These are phyloP conservation scores for Eupithecia insigniata DNA, from an alignment of 2,888 invertebrate species.

Conservation along the genomic window DNA sequence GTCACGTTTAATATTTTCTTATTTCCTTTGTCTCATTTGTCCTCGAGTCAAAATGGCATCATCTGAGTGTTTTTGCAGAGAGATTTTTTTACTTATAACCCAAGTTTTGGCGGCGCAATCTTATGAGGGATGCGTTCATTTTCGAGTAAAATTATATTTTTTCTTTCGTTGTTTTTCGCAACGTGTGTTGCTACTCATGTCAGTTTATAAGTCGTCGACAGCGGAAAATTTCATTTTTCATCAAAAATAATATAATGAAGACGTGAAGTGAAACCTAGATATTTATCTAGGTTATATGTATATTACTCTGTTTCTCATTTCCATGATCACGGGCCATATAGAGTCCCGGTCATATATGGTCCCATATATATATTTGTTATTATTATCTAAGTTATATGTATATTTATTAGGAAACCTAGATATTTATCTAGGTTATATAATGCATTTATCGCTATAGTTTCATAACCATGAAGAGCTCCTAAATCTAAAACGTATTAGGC, in stretches of 20 bases:
- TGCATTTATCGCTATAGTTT: neutral
- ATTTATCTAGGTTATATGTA: neutral
- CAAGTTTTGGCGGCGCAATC: conserved; percentile 49
- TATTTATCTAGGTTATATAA: neutral
- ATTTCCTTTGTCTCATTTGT: conserved; percentile 82
- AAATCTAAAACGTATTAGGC: neutral
- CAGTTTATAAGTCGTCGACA: neutral
- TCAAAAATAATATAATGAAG: neutral
- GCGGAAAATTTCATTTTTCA: neutral
- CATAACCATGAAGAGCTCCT: neutral
- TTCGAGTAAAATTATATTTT: conserved; percentile 27
- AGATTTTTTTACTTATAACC: conserved; percentile 52
- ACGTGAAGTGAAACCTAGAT: neutral
- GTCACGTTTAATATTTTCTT: conserved; percentile 84
- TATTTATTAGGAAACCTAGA: too few species aligned
- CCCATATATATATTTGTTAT: too few species aligned
- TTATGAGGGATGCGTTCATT: conserved; percentile 43
- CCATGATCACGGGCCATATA: too few species aligned
- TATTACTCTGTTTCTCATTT: too few species aligned
- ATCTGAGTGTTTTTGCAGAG: conserved; percentile 65
- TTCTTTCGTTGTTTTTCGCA: conserved; percentile 24
- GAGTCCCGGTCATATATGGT: too few species aligned
- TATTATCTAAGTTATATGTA: too few species aligned
- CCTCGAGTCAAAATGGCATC: conserved; percentile 74
- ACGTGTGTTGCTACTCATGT: conserved; percentile 1